Evolutionary conservation across 2,113 vertebrate genomes (phyloP), one percentile per base, ranked within the genome.

Genomic region (Geococcyx californianus): DNA sequence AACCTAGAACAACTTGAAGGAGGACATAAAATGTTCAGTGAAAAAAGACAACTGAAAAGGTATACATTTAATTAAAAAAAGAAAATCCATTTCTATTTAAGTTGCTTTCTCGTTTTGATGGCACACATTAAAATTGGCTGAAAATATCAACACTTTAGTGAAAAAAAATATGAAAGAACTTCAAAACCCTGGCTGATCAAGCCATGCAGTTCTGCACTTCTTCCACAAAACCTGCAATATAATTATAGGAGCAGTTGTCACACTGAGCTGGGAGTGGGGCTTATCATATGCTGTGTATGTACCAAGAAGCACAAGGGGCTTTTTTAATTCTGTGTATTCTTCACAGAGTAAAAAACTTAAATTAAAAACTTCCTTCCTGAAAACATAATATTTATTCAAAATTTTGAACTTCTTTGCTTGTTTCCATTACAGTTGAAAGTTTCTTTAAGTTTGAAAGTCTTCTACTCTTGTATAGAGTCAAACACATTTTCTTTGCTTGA

Each of bases 1-100:
- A 95, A 88, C 81, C 80, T 92, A 77, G 84, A 87, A 93, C 80
- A 45, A 86, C 75, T 38, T 58, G 63, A 74, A 94, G 90, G 51
- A 82, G 74, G 40, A 64, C 70, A 28, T 51, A 54, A 86, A 93
- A 78, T 69, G 36, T 87, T 92, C 55, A 29, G 45, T 80, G 67
- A 60, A 93, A 84, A 94, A 95, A 66, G 29, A 33, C 49, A 87
- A 47, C 69, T 74, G 63, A 78, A 94, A 90, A 92, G 24, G 18
- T 16, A 28, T 16, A 20, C 47, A 63, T 88, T 95, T 82, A 91
- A 76, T 68, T 49, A 11, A 49, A 49, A 34, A 68, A 76, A 87
- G 18, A 83, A 96, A 83, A 47, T 7, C 4, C 0, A 0, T 34
- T 17, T 70, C 83, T 72, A 11, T 72, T 74, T 88, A 87, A 81